A percentile compares a stretch with the other conserved stretches of the same genome.
Evolutionary conservation across 2,888 invertebrate genomes (phyloP).

Genomic region (Hipparchia semele): DNA sequence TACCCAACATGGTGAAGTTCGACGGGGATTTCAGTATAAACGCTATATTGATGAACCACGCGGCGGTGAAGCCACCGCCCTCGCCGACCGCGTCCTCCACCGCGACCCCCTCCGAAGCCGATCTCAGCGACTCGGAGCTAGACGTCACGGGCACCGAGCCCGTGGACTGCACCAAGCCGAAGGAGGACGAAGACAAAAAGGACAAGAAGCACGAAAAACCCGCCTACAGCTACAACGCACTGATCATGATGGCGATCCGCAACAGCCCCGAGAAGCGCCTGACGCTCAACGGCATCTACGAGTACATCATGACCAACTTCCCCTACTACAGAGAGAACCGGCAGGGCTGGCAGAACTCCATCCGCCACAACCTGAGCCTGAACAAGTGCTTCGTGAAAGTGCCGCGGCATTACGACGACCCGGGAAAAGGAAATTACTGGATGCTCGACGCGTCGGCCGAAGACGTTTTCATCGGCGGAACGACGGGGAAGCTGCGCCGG

Average conservation of each 20-base stretch:
- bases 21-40: slow-evolving; percentile 92
- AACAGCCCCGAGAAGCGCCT: slow-evolving; percentile 96
- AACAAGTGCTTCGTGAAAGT: slow-evolving; percentile 99
- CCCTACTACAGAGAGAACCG: slow-evolving; percentile 99
- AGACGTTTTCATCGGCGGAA: slow-evolving; percentile 99
- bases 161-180: slow-evolving; percentile 86
- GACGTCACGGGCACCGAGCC: slow-evolving; percentile 91
- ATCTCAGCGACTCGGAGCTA: slow-evolving; percentile 86
- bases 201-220: slow-evolving; percentile 94
- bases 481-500: slow-evolving; percentile 95
- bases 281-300: slow-evolving; percentile 98
- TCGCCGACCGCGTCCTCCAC: slow-evolving; percentile 72
- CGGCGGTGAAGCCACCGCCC: slow-evolving; percentile 69
- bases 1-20: slow-evolving; percentile 77
- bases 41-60: slow-evolving; percentile 86
- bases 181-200: slow-evolving; percentile 63
- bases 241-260: slow-evolving; percentile 99
- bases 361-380: slow-evolving; percentile 97
- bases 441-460: slow-evolving; percentile 99
- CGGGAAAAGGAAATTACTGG: slow-evolving; percentile 99
- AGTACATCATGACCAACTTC: slow-evolving; percentile 99
- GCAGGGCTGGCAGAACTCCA: slow-evolving; percentile 99
- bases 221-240: slow-evolving; percentile 98
- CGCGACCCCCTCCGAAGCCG: slow-evolving; percentile 68
- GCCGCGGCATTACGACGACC: slow-evolving; percentile 98